Evolutionary conservation across 2,113 vertebrate species (phyloP), one percentile per base, ranked within the genome.

Genomic region (Recurvirostra avosetta): DNA sequence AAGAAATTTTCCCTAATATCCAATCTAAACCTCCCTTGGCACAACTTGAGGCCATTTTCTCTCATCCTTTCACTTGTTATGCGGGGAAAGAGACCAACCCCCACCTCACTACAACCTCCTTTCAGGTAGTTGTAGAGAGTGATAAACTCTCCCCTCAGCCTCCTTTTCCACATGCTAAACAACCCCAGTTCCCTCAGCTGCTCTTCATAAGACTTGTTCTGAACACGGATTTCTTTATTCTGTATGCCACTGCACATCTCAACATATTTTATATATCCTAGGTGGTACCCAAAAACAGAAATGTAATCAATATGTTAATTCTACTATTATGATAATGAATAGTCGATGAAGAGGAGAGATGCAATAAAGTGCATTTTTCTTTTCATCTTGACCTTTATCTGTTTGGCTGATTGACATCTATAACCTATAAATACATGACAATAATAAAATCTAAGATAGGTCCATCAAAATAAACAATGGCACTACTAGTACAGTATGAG

Each of bases 31-130:
- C 8, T 75, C 12, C 15, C 4, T 20, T 62, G 11, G 36, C 0
- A 2, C 15, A 76, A 21, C 22, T 43, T 50, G 41, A 43, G 41
- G 12, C 26, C 0, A 0, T 34, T 75, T 50, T 6, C 40, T 67
- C 45, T 74, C 4, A 4, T 73, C 25, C 25, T 74, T 8, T 75
- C 5, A 3, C 15, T 41, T 41, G 12, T 34, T 49, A 47, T 2
- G 0, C 56, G 7, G 22, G 23, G 58, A 8, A 58, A 71, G 27
- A 63, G 53, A 32, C 13, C 0, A 1, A 36, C 40, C 11, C 6
- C 27, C 15, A 14, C 29, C 9, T 75, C 1, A 0, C 11, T 27
- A 27, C 30, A 22, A 27, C 49, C n/a, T 63, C 41, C 15, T 58
- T 65, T 49, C 66, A 36, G 22, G 30, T 26, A 21, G 10, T 15